Percentiles rank a stretch among this genome's conserved stretches.
These are phyloP conservation scores for Danionella cerebrum DNA, from an alignment of 2,113 vertebrate genomes.

Conservation along the genomic window DNA sequence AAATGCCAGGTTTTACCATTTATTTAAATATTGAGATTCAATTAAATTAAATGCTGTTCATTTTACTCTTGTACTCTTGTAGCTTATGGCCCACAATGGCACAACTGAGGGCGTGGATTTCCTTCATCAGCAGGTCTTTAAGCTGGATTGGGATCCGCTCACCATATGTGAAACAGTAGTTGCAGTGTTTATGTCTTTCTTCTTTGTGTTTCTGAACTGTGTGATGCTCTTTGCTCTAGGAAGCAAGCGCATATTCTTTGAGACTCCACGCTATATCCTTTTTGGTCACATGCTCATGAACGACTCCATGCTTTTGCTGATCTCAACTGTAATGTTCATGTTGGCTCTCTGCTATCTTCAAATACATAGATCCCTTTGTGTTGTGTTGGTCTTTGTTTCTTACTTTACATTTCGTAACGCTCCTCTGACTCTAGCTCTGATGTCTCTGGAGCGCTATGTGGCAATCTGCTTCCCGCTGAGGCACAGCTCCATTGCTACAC, in stretches of 20 bases:
- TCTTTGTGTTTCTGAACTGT: slow-evolving; percentile 25
- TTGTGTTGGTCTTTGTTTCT: slow-evolving; percentile 1
- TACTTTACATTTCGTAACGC: slow-evolving; percentile 14
- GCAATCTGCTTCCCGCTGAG: slow-evolving; percentile 38
- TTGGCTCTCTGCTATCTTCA: neutral
- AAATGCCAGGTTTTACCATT: too few species aligned
- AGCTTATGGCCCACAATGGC: slow-evolving; percentile 3
- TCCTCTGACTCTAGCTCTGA: slow-evolving; percentile 39
- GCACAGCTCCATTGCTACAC: slow-evolving; percentile 29
- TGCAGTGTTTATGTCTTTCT: neutral
- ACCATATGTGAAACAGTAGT: neutral
- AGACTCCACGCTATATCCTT: slow-evolving; percentile 27
- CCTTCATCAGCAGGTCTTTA: neutral
- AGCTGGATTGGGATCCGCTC: neutral
- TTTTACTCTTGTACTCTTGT: neutral
- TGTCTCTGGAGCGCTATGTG: slow-evolving; percentile 41
- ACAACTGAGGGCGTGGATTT: neutral
- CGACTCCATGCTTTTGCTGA: slow-evolving; percentile 22
- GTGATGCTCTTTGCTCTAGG: slow-evolving; percentile 22
- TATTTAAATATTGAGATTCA: too few species aligned
- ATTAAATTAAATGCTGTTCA: too few species aligned
- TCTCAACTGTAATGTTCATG: neutral
- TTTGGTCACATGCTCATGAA: slow-evolving; percentile 41
- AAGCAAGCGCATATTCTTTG: slow-evolving; percentile 13
- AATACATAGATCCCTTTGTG: neutral